phyloP scores from a whole-genome alignment of 2,888 invertebrate genomes.

The Drosophila cognata region DNA sequence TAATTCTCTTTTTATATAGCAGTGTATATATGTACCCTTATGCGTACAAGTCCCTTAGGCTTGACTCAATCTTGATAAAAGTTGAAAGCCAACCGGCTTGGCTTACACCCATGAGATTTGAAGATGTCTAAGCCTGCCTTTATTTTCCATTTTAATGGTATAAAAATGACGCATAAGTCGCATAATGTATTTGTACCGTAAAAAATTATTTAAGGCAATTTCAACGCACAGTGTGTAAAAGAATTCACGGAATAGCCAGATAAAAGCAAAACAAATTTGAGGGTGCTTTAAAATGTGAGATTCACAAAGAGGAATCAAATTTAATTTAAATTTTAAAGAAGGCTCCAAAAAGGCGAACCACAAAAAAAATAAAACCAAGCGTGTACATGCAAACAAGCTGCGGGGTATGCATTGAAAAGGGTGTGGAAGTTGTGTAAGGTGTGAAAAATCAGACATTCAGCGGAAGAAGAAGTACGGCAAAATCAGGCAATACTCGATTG shows the following conservation, averaged over 20 bases:
- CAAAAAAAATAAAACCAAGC: conserved; percentile 6
- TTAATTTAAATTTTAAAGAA: conserved; percentile 74
- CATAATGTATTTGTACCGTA: conserved; percentile 3
- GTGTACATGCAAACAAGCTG: conserved; percentile 36
- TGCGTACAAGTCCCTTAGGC: neutral
- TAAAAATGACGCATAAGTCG: conserved; percentile 6
- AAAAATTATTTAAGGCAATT: conserved; percentile 29
- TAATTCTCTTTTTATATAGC: neutral
- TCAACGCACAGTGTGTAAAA: conserved; percentile 34
- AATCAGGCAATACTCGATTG: conserved; percentile 21
- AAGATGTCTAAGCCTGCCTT: neutral
- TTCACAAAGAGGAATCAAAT: conserved; percentile 56
- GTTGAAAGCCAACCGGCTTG: neutral
- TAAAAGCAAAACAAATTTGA: conserved; percentile 58
- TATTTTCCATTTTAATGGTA: neutral
- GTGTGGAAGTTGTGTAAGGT: conserved; percentile 21
- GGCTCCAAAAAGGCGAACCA: conserved; percentile 23
- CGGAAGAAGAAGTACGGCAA: neutral
- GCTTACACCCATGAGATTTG: neutral
- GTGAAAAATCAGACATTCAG: conserved; percentile 33
- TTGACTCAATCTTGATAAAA: neutral
- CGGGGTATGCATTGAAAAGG: neutral
- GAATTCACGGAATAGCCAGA: conserved; percentile 48
- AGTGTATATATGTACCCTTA: neutral
- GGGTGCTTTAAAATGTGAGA: conserved; percentile 22